Evolutionary conservation across 2,113 vertebrate species (phyloP), one percentile per base, ranked within the genome.

Genomic region (Marmota flaviventris): DNA sequence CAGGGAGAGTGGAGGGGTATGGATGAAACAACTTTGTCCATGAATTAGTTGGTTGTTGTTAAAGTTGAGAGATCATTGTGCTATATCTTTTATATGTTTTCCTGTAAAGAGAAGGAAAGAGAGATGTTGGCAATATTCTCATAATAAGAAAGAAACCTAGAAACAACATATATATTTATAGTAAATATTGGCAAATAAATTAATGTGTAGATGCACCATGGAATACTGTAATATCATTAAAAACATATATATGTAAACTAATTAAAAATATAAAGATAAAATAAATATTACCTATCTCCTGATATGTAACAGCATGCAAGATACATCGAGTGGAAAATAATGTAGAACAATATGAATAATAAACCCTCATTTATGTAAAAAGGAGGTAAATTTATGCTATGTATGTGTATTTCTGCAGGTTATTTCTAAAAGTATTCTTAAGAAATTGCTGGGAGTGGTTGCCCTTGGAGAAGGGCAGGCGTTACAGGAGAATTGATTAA

Each of bases 141-240:
- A 4, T 72, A 81, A 58, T n/a, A 69, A 42, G 18, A 65, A 81
- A 91, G 9, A 88, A 95, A 86, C 14, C 78, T 88, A 83, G 39
- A 58, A 84, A 88, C n/a, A 88, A 82, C 29, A 5, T 76, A 25
- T 56, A 67, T 69, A 63, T 93, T 56, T 89, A 34, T 76, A 84
- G 48, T 79, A 58, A 81, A 8, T 27, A 87, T 29, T 83, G n/a
- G n/a, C 72, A 90, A 56, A 70, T 94, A 65, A 87, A 85, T 73
- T 84, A 67, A 79, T 65, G 3, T 75, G 45, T 8, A 89, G 39
- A 27, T 42, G 87, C 39, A 77, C 42, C 63, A 73, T 56, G 56
- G 42, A 78, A 95, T 75, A 95, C 45, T 78, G 51, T 73, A 29
- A 53, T 77, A 89, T 67, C 58, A 9, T 81, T 86, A 65, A 94